A percentile compares a stretch with the other conserved stretches of the same genome.
These are phyloP conservation scores for Hemibagrus guttatus DNA, from an alignment of 2,797 vertebrate species.

Conservation along the genomic window DNA sequence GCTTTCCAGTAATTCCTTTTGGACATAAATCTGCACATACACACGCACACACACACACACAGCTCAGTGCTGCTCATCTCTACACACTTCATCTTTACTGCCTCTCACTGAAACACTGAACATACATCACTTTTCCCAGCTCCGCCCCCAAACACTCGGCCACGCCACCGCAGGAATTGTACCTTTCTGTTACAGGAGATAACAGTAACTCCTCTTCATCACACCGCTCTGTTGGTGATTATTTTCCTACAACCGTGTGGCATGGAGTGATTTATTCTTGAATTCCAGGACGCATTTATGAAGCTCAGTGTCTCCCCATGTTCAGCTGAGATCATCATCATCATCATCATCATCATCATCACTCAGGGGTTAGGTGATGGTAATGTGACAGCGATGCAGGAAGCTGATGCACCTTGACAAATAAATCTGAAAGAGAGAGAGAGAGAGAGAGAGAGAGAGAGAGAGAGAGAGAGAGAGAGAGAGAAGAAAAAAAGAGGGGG, in stretches of 20 bases:
- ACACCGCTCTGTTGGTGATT: not conserved
- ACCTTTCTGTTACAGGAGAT: not conserved
- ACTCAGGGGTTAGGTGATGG: not conserved
- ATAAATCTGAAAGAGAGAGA: no score
- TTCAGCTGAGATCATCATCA: not conserved
- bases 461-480: not conserved
- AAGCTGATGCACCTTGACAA: not conserved
- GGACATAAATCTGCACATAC: no score
- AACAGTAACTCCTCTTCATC: not conserved
- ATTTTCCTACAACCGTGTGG: not conserved
- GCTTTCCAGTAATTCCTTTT: no score
- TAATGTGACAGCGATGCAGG: not conserved
- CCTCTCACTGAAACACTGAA: no score
- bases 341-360: constrained; percentile 11
- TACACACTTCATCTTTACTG: no score
- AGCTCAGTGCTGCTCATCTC: no score
- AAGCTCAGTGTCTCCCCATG: not conserved
- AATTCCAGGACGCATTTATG: not conserved
- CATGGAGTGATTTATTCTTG: not conserved
- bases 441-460: not conserved
- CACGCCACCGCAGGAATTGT: not conserved
- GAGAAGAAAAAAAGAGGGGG: not conserved
- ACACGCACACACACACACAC: no score
- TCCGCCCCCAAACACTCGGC: no score
- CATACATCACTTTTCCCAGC: no score